Evolutionary conservation across 30 jellyfish, hydroid and myxozoan species (phyloP), one percentile per base, ranked within the genome.

Genomic region (Clytia hemisphaerica): DNA sequence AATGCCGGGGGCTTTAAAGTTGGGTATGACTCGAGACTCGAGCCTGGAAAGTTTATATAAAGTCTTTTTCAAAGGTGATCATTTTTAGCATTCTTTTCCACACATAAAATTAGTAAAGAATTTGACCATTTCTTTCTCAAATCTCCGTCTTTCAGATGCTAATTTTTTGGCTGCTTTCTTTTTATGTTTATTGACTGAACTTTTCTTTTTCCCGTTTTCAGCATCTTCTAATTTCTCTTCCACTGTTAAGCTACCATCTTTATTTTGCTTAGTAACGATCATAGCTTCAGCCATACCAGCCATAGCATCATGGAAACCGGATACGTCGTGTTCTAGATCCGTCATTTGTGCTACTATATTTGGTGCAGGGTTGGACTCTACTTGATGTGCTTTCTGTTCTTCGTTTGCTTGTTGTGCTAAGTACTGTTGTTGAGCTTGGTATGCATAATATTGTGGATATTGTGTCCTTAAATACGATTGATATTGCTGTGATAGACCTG

Each of bases 71-170:
- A 40, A 40, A 40, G 53, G 16, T 40, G 53, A 40, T n/a, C 16
- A 40, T 46, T 30, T n/a, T 30, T 46, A n/a, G 60, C 70, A 57
- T n/a, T 57, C 70, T 57, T 57, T 31, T 4, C 70, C 70, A 57
- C 70, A 57, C 16, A 57, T 57, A 31, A 22, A 57, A n/a, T 45
- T n/a, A 57, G 70, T 57, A 31, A n/a, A 57, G 16, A 57, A 57
- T 0, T 28, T 31, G 19, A 57, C 70, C 14, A 57, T 28, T n/a
- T 57, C 42, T 9, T 57, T 33, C 30, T 57, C 70, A 57, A 57
- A 57, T 57, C 30, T 57, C 42, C 30, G 25, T 31, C 42, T 57
- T 16, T 28, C 45, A 18, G 19, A 6, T 14, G 25, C 45, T 22
- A 45, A 22, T 57, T 57, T 57, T 45, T 21, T 1, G 7, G 25